A percentile compares a stretch with the other conserved stretches of the same genome.
Conservation (phyloP, 1,140 invertebrate species). For the Ceratosolen solmsi region DNA sequence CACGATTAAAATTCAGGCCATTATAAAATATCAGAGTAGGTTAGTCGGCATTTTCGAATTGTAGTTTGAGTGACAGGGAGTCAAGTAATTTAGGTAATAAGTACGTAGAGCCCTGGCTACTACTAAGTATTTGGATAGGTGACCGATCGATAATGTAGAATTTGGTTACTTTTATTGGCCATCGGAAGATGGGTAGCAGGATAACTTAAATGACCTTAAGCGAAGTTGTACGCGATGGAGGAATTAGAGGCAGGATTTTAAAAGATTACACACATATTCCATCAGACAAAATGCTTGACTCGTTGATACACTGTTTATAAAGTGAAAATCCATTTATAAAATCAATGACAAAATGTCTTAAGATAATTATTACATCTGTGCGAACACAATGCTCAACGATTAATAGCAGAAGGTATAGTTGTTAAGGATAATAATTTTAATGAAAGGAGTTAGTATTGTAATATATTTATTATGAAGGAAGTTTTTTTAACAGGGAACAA, state of each 20-base stretch:
- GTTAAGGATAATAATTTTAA: too few relatives aligned
- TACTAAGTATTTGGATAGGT: background rate
- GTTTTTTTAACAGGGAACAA: too few relatives aligned
- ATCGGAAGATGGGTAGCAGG: background rate
- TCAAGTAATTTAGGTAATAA: too few relatives aligned
- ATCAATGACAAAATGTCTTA: background rate
- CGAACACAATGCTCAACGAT: too few relatives aligned
- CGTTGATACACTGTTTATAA: too few relatives aligned
- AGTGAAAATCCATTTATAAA: background rate
- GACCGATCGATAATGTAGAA: constrained; percentile 3
- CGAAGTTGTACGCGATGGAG: background rate
- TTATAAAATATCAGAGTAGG: too few relatives aligned
- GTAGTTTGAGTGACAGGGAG: background rate
- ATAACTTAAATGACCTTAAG: constrained; percentile 2
- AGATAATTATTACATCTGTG: too few relatives aligned
- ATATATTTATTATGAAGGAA: too few relatives aligned
- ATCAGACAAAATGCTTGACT: background rate
- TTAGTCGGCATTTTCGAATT: background rate
- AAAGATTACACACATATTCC: background rate
- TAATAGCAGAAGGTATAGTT: too few relatives aligned
- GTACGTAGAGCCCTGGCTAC: too few relatives aligned
- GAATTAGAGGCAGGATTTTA: constrained; percentile 1
- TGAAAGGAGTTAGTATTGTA: too few relatives aligned
- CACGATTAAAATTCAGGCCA: too few relatives aligned
- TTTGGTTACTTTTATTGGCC: background rate